Conservation (phyloP, 2,113 vertebrate species). For the Asarcornis scutulata region DNA sequence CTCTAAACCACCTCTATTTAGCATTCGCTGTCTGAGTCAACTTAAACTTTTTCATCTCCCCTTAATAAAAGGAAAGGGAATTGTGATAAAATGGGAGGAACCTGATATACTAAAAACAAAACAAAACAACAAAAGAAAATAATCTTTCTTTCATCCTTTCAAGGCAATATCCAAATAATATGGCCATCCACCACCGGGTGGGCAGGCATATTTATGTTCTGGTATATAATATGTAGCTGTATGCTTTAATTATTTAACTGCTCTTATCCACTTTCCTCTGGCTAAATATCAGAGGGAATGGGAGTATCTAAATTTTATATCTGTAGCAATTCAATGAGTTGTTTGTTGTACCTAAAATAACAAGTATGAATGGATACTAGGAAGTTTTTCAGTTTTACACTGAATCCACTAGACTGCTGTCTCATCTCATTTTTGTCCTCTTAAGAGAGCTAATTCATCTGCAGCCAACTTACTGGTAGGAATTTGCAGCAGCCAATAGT, state of each 20-base stretch:
- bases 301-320: neutral
- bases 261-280: neutral
- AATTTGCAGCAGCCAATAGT: neutral
- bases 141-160: neutral
- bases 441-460: neutral
- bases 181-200: neutral
- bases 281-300: neutral
- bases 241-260: neutral
- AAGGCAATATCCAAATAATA: neutral
- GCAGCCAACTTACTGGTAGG: neutral
- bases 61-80: neutral
- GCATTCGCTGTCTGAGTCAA: neutral
- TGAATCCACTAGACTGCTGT: neutral
- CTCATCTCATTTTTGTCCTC: neutral
- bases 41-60: neutral
- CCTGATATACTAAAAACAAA: neutral
- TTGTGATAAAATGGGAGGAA: neutral
- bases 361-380: neutral
- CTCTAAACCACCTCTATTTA: neutral
- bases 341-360: neutral
- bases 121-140: neutral
- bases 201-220: neutral
- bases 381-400: neutral
- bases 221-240: neutral
- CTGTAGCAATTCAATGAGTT: neutral